These are phyloP conservation scores for Patella ulyssiponensis DNA, from an alignment of 2,888 invertebrate genomes.

Conservation along the genomic window DNA sequence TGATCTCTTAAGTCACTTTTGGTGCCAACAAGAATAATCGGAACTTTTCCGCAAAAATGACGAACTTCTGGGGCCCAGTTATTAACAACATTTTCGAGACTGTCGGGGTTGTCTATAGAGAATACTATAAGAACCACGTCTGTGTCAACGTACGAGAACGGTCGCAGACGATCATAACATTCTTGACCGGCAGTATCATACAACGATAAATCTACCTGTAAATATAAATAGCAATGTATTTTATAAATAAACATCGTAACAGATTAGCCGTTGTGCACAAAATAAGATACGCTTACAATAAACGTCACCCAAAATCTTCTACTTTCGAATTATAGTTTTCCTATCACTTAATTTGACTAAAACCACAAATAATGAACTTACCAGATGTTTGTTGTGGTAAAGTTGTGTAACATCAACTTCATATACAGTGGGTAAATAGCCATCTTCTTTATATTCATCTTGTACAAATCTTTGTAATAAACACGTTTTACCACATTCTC, in stretches of 20 bases:
- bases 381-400: slow-evolving; percentile 5
- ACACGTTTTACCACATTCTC: slow-evolving; percentile 39
- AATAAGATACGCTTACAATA: too few relatives aligned
- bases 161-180: slow-evolving; percentile 39
- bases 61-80: slow-evolving; percentile 40
- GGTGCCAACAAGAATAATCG: slow-evolving; percentile 37
- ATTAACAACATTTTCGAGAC: slow-evolving; percentile 31
- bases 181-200: slow-evolving; percentile 38
- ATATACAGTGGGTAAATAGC: slow-evolving; percentile 26
- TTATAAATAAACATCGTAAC: too few relatives aligned
- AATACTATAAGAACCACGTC: slow-evolving; percentile 39
- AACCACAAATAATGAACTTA: not conserved
- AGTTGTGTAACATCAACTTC: slow-evolving; percentile 19
- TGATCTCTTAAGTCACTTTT: slow-evolving; percentile 36
- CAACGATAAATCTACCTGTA: slow-evolving; percentile 24
- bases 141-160: slow-evolving; percentile 34
- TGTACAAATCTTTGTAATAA: slow-evolving; percentile 34
- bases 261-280: too few relatives aligned
- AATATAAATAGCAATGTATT: not conserved
- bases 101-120: slow-evolving; percentile 35
- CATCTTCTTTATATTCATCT: slow-evolving; percentile 15
- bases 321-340: too few relatives aligned
- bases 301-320: too few relatives aligned
- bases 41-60: slow-evolving; percentile 34
- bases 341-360: too few relatives aligned